phyloP scores from a whole-genome alignment of 2,888 invertebrate genomes.

The Brachypalpus laphriformis region DNA sequence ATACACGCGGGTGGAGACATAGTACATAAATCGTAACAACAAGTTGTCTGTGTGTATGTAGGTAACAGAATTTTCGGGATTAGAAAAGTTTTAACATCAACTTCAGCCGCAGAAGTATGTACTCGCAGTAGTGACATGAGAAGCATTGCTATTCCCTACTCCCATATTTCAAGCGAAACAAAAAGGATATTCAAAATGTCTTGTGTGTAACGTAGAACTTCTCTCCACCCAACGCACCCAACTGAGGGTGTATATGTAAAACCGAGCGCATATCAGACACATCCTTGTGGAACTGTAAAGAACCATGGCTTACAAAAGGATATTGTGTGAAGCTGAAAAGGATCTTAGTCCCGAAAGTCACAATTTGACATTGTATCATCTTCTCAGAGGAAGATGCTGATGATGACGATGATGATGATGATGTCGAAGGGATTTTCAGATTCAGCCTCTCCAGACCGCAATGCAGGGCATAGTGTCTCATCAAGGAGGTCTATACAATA shows the following conservation, averaged over 20 bases:
- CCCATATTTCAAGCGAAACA: slow-evolving; percentile 10
- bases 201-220: not conserved
- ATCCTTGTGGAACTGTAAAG: slow-evolving; percentile 30
- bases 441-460: slow-evolving; percentile 24
- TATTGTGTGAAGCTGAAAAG: slow-evolving; percentile 53
- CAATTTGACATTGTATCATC: slow-evolving; percentile 67
- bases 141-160: not conserved
- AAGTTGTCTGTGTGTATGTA: slow-evolving; percentile 20
- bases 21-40: slow-evolving; percentile 16
- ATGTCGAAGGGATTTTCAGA: slow-evolving; percentile 52
- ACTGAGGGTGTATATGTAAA: not conserved
- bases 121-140: not conserved
- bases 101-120: slow-evolving; percentile 14
- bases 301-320: slow-evolving; percentile 51
- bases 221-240: not conserved
- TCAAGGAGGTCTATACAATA: not conserved
- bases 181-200: slow-evolving; percentile 4
- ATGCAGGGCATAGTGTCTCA: not conserved
- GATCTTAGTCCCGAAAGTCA: slow-evolving; percentile 62
- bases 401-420: slow-evolving; percentile 26
- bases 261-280: not conserved
- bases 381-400: slow-evolving; percentile 20
- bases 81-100: slow-evolving; percentile 29
- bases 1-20: not conserved
- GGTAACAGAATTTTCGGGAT: slow-evolving; percentile 11